These are phyloP conservation scores for Pelusios castaneus DNA, from an alignment of 2,113 vertebrate genomes.

Conservation along the genomic window DNA sequence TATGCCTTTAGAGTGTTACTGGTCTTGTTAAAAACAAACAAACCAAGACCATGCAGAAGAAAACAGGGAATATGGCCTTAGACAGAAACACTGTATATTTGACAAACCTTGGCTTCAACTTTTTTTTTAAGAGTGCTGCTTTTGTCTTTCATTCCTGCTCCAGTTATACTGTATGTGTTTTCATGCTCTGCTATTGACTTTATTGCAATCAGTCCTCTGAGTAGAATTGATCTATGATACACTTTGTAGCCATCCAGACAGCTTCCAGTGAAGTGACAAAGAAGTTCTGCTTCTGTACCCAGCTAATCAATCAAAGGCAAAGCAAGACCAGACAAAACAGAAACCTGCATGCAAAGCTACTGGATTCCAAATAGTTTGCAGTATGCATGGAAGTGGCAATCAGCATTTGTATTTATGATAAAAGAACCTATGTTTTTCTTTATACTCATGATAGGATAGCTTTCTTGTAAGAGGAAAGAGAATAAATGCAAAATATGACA, in stretches of 20 bases:
- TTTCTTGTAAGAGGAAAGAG: background rate
- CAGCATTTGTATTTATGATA: background rate
- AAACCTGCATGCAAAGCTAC: background rate
- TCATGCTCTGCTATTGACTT: conserved; percentile 63
- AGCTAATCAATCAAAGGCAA: conserved; percentile 70
- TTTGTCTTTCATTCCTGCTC: conserved; percentile 21
- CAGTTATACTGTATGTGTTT: conserved; percentile 50
- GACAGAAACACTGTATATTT: background rate
- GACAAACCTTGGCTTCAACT: conserved; percentile 1
- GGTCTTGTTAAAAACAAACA: background rate
- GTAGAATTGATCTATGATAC: conserved; percentile 75
- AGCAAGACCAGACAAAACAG: conserved; percentile 66
- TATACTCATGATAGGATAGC: background rate
- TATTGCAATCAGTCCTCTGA: conserved; percentile 21
- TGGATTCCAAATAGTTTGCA: conserved; percentile 19
- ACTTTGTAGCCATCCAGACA: conserved; percentile 64
- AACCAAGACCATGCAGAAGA: background rate
- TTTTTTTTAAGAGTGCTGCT: background rate
- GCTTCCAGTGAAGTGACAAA: conserved; percentile 74
- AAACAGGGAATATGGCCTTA: background rate
- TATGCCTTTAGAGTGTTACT: background rate
- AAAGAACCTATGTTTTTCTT: background rate
- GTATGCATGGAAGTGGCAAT: background rate
- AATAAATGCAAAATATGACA: background rate
- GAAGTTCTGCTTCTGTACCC: conserved; percentile 69